Conservation (phyloP, 2,797 vertebrate species). For the Phoebastria nigripes region DNA sequence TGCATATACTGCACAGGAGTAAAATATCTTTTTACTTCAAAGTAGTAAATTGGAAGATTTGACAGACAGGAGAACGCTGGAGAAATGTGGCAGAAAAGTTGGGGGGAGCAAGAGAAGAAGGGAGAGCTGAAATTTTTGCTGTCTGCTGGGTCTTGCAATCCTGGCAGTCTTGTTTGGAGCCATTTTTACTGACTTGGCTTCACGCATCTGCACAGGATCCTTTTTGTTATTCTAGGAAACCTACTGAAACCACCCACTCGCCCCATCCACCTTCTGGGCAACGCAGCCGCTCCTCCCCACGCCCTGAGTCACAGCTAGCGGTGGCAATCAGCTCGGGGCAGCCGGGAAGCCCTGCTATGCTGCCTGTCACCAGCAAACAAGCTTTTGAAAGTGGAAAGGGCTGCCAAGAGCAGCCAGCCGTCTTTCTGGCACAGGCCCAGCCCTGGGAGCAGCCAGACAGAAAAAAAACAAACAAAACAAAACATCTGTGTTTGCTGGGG, state of each 20-base stretch:
- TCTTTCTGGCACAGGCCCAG: neutral
- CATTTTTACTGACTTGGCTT: neutral
- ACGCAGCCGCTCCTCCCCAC: neutral
- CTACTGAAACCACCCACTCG: neutral
- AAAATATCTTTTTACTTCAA: neutral
- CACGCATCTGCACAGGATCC: neutral
- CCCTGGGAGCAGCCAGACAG: neutral
- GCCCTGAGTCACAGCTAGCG: neutral
- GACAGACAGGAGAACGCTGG: neutral
- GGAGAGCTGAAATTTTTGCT: neutral
- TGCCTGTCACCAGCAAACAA: neutral
- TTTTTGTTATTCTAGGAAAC: conserved; percentile 26
- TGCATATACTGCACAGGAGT: neutral
- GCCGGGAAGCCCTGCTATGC: neutral
- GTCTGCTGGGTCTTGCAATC: neutral
- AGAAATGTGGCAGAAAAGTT: neutral
- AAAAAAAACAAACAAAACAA: neutral
- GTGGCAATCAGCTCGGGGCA: neutral
- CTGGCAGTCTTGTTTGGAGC: neutral
- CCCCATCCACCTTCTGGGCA: neutral
- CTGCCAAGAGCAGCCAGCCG: conserved; percentile 1
- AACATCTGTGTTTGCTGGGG: neutral
- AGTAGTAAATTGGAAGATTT: neutral
- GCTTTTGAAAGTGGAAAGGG: conserved; percentile 9
- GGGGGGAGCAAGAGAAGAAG: neutral